These are phyloP conservation scores for Heliconius charithonia DNA, from an alignment of 2,888 invertebrate genomes.

Conservation along the genomic window DNA sequence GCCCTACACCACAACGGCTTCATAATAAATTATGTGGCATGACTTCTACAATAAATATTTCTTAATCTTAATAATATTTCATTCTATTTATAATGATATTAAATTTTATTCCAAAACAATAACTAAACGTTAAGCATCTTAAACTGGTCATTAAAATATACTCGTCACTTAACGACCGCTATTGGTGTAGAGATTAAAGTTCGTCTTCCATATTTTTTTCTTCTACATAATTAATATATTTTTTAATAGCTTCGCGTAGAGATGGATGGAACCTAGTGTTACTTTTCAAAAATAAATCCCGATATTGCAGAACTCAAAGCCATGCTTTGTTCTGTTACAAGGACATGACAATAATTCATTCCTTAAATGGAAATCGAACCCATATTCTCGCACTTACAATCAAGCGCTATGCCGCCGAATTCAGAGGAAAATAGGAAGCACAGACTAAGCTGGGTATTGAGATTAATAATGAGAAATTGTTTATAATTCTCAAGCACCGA, in stretches of 20 bases:
- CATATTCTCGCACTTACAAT: background rate
- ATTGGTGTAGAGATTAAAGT: conserved; percentile 14
- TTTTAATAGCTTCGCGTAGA: too few species aligned
- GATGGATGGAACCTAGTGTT: too few species aligned
- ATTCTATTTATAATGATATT: conserved; percentile 19
- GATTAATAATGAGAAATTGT: too few species aligned
- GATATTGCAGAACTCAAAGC: background rate
- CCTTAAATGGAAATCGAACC: background rate
- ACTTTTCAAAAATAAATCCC: too few species aligned
- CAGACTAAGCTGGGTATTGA: too few species aligned
- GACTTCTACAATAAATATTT: background rate
- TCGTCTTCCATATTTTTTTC: background rate
- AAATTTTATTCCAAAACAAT: conserved; percentile 20
- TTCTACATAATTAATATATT: background rate
- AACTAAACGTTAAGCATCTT: conserved; percentile 20
- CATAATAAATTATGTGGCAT: background rate
- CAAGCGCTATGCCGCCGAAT: too few species aligned
- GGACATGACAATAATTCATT: background rate
- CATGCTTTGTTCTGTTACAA: background rate
- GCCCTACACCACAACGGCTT: background rate
- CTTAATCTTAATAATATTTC: background rate
- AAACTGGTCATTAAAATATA: conserved; percentile 29
- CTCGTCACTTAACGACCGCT: conserved; percentile 34
- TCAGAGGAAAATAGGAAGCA: too few species aligned
- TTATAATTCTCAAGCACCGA: too few species aligned